Conservation (phyloP, 1,140 invertebrate genomes). For the Laupala kohalensis region DNA sequence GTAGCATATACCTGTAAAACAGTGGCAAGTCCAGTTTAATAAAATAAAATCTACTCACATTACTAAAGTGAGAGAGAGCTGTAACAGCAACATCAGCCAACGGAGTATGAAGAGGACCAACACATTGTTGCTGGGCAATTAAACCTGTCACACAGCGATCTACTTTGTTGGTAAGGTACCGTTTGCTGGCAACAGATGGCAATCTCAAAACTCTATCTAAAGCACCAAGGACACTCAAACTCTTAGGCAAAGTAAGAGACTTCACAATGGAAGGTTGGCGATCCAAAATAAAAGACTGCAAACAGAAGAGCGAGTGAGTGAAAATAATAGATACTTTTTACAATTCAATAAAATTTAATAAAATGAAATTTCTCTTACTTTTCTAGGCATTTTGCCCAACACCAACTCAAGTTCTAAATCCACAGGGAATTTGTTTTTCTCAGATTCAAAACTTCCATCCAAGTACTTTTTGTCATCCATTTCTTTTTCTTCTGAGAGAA, state of each 20-base stretch:
- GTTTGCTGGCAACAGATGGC: slow-evolving; percentile 85
- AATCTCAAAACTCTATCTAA: slow-evolving; percentile 72
- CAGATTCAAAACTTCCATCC: slow-evolving; percentile 19
- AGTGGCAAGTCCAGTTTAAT: no score
- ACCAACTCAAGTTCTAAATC: slow-evolving; percentile 82
- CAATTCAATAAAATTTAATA: neutral
- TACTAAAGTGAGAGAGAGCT: slow-evolving; percentile 60
- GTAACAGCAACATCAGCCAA: slow-evolving; percentile 90
- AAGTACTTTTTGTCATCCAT: slow-evolving; percentile 27
- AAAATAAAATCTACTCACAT: slow-evolving; percentile 30
- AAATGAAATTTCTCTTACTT: slow-evolving; percentile 32
- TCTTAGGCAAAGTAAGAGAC: slow-evolving; percentile 32
- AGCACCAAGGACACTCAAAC: slow-evolving; percentile 44
- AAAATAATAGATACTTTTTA: no score
- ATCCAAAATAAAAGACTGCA: slow-evolving; percentile 38
- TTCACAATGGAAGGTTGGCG: slow-evolving; percentile 22
- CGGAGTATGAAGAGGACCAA: slow-evolving; percentile 89
- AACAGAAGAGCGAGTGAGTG: neutral
- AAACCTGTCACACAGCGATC: slow-evolving; percentile 94
- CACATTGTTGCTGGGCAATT: slow-evolving; percentile 93
- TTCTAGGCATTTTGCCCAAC: slow-evolving; percentile 70
- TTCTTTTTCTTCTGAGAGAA: slow-evolving; percentile 49
- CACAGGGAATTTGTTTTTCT: slow-evolving; percentile 46
- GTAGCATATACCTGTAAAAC: no score
- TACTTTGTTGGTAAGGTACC: slow-evolving; percentile 89